Conservation (phyloP, 2,113 vertebrate genomes). For the Puma concolor region DNA sequence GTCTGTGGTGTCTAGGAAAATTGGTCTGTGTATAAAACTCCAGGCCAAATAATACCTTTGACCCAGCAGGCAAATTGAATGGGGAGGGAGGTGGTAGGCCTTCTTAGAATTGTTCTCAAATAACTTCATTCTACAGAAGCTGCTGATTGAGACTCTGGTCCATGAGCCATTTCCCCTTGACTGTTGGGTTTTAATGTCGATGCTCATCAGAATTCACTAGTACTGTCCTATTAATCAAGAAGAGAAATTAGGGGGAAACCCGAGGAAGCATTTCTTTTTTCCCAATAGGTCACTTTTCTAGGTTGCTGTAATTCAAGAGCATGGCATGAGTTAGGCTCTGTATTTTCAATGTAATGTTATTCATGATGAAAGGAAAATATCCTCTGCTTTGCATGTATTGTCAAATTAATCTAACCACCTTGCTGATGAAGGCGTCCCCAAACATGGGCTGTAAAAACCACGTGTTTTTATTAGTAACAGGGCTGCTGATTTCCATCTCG, state of each 20-base stretch:
- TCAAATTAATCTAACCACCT: not conserved
- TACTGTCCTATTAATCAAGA: constrained; percentile 8
- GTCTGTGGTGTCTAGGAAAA: constrained; percentile 13
- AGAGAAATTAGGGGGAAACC: not conserved
- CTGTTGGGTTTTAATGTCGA: not conserved
- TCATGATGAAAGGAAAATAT: not conserved
- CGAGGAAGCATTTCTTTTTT: not conserved
- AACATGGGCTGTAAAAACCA: not conserved
- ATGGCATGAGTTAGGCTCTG: not conserved
- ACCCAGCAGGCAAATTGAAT: not conserved
- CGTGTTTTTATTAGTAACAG: not conserved
- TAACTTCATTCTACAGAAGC: not conserved
- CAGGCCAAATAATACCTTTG: not conserved
- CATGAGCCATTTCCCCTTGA: not conserved
- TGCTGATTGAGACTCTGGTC: not conserved
- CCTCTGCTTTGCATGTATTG: not conserved
- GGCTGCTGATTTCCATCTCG: not conserved
- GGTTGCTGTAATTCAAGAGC: not conserved
- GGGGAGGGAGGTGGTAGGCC: not conserved
- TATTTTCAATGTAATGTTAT: not conserved
- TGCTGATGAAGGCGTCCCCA: not conserved
- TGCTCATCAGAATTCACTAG: not conserved
- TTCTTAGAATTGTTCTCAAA: not conserved
- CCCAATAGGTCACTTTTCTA: not conserved
- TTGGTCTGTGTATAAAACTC: constrained; percentile 1